A percentile compares a stretch with the other conserved stretches of the same genome.
Evolutionary conservation across 1,140 invertebrate species (phyloP).

Genomic region (Aphis craccivora): DNA sequence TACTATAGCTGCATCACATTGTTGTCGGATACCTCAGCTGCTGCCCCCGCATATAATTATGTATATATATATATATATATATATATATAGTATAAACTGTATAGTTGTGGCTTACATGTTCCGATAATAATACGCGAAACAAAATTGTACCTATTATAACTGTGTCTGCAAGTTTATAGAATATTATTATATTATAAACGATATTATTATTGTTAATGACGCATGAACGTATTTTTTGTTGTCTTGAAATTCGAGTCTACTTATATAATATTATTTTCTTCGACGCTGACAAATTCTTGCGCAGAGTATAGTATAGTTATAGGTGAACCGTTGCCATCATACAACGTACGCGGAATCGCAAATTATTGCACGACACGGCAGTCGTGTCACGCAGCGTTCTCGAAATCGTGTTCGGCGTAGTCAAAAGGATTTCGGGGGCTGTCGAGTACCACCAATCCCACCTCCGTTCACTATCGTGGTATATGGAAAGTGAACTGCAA

Average conservation of each 20-base stretch:
- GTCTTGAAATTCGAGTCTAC: neutral
- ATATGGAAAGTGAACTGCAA: neutral
- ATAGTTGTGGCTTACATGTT: neutral
- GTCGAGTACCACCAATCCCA: neutral
- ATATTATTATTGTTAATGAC: neutral
- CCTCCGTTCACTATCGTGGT: neutral
- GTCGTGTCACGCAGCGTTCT: conserved; percentile 38
- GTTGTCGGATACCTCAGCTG: neutral
- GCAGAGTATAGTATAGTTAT: neutral
- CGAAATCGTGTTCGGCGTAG: conserved; percentile 40
- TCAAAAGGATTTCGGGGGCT: neutral
- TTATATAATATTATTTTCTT: conserved; percentile 2
- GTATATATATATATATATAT: no score
- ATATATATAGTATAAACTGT: neutral
- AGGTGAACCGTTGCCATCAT: neutral
- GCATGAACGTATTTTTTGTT: neutral
- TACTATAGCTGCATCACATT: neutral
- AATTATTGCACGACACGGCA: neutral
- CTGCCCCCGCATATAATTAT: neutral
- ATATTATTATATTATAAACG: neutral
- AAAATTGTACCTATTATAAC: neutral
- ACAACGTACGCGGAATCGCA: neutral
- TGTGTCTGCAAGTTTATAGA: neutral
- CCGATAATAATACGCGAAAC: neutral
- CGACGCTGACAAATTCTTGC: neutral